Evolutionary conservation across 2,113 vertebrate species (phyloP), one percentile per base, ranked within the genome.

Genomic region (Coryphaenoides rupestris): DNA sequence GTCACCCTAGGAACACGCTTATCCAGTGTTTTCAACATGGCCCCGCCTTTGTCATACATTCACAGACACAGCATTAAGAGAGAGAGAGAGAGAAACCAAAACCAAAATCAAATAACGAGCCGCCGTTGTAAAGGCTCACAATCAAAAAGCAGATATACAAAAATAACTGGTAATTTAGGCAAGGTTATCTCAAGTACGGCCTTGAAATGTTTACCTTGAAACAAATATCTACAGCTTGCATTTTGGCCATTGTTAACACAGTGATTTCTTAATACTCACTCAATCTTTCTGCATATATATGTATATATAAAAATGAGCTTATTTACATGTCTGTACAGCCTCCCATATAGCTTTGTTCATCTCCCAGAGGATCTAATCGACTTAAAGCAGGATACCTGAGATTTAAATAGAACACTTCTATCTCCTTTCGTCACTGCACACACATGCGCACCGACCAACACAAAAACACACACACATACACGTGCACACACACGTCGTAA

Each of bases 301-400:
- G 2, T 9, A 40, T 9, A 40, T 74, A 82, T 93, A 92, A 91
- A 93, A 94, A 94, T 87, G 62, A 91, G 85, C 73, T 87, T 94
- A 96, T 95, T 91, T 95, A 96, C 94, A 96, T 46, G 81, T 89
- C 87, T 94, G 88, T 94, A 94, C 93, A 96, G 78, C 83, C 85
- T 88, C 80, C 92, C 90, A 89, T 76, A 85, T 74, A 87, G 86
- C 84, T 63, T 64, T 68, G 79, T 87, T 89, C 81, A 52, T 88
- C 91, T 92, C 92, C 90, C 87, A 91, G 83, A 83, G 75, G 61
- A 89, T 79, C 85, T 84, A 76, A 83, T 87, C 90, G 72, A 85
- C 87, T 89, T 89, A 81, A 94, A 93, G 93, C 92, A 92, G 88
- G 89, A 92, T 96, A 96, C 96, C 96, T 95, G 96, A 98, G 96